Percentiles rank a stretch among this genome's conserved stretches.
Conservation (phyloP, 2,888 invertebrate genomes). For the Orthosia gothica region DNA sequence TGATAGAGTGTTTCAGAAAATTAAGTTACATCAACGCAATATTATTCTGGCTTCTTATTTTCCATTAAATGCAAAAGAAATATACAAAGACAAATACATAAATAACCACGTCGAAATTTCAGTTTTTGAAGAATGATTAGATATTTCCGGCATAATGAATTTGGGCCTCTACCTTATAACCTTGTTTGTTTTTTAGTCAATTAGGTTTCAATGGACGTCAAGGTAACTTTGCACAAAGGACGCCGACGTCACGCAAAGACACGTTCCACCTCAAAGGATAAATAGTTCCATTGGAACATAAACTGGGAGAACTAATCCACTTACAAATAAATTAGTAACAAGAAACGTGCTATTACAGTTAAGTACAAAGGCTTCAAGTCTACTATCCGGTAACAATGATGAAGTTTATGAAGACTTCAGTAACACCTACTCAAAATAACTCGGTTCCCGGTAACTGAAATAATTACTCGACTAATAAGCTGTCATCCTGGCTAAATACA, state of each 20-base stretch:
- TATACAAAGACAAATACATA: neutral
- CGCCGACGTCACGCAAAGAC: constrained; percentile 50
- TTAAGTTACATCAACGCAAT: neutral
- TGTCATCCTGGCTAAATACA: constrained; percentile 36
- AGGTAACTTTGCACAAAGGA: constrained; percentile 51
- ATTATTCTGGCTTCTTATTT: neutral
- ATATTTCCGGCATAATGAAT: constrained; percentile 29
- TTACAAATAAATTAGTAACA: constrained; percentile 41
- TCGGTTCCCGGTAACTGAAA: constrained; percentile 24
- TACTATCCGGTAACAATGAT: constrained; percentile 12
- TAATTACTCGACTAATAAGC: constrained; percentile 56
- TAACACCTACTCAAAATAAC: constrained; percentile 36
- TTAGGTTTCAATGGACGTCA: constrained; percentile 48
- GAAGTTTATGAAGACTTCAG: constrained; percentile 20
- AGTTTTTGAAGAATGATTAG: constrained; percentile 3
- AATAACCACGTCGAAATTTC: neutral
- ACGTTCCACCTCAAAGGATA: constrained; percentile 51
- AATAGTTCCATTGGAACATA: constrained; percentile 49
- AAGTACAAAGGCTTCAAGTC: constrained; percentile 38
- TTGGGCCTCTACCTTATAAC: constrained; percentile 22
- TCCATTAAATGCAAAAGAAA: neutral
- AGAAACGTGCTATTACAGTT: constrained; percentile 29
- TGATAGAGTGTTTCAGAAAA: constrained; percentile 1
- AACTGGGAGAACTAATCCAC: constrained; percentile 39
- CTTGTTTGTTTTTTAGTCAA: constrained; percentile 52